Conservation (phyloP, 2,113 vertebrate genomes). For the Talpa occidentalis region DNA sequence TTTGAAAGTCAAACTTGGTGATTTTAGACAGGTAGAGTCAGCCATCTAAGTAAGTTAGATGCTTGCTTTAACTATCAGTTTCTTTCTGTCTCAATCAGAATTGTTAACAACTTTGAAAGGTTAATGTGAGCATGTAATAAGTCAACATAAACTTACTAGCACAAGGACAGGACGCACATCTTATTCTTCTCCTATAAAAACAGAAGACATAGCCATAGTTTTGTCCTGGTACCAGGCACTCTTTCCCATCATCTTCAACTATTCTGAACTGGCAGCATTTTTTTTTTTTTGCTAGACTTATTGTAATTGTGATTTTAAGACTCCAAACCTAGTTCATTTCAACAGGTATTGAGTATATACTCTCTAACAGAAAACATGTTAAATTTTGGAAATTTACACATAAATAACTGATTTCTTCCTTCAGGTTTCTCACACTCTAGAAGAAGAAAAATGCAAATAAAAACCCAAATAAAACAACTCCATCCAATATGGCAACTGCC, state of each 20-base stretch:
- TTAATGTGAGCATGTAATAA: neutral
- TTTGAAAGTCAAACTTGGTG: neutral
- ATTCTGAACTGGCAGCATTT: neutral
- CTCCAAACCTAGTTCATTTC: neutral
- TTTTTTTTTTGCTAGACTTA: neutral
- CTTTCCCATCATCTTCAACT: neutral
- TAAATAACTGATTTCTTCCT: neutral
- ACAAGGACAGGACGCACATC: neutral
- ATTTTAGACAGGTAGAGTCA: neutral
- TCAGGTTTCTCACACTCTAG: neutral
- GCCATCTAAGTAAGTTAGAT: neutral
- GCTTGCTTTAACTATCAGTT: neutral
- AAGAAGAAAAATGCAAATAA: neutral
- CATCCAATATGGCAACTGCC: neutral
- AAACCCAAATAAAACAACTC: neutral
- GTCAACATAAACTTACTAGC: neutral
- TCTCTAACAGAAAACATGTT: neutral
- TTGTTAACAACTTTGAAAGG: neutral
- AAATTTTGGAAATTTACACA: neutral
- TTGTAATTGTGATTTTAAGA: neutral
- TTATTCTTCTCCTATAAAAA: neutral
- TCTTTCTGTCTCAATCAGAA: neutral
- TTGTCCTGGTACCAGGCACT: neutral
- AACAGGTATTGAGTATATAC: neutral
- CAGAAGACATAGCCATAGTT: neutral